Conservation (phyloP, 1,140 invertebrate species). For the Akabosia matsudoensis region DNA sequence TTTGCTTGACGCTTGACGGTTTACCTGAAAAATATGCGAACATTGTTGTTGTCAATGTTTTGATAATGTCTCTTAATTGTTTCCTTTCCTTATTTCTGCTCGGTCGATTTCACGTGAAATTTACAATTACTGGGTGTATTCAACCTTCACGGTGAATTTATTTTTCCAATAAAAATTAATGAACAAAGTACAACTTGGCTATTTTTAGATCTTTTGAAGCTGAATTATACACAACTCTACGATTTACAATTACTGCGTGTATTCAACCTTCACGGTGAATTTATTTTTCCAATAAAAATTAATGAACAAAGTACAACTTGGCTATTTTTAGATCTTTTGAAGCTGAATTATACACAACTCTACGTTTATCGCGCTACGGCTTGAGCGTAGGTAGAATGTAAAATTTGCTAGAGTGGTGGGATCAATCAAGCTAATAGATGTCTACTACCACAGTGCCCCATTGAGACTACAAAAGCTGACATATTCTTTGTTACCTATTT, state of each 20-base stretch:
- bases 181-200: background rate
- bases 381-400: background rate
- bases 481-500: slow-evolving; percentile 45
- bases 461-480: background rate
- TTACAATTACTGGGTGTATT: background rate
- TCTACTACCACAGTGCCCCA: background rate
- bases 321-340: background rate
- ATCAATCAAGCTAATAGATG: slow-evolving; percentile 27
- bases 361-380: too few relatives aligned
- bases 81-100: too few relatives aligned
- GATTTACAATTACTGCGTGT: background rate
- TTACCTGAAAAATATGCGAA: background rate
- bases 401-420: background rate
- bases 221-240: background rate
- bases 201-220: background rate
- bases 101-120: too few relatives aligned
- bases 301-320: background rate
- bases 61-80: background rate
- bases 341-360: background rate
- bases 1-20: background rate
- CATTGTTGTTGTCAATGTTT: background rate
- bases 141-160: background rate
- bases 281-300: background rate
- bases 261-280: background rate
- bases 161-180: background rate